phyloP scores from a whole-genome alignment of 2,888 invertebrate genomes.

The Atethmia centrago region DNA sequence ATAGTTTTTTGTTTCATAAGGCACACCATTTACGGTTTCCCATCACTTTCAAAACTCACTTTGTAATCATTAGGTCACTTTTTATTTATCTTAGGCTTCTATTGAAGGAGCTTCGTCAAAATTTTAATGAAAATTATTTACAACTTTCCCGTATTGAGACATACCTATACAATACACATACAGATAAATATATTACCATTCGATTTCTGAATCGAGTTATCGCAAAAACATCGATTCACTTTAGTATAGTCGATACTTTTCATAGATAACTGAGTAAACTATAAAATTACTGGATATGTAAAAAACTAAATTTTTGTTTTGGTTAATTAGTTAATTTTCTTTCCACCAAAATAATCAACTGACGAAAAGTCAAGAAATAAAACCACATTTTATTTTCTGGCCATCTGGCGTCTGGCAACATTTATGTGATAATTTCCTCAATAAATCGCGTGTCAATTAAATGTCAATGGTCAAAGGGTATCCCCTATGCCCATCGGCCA shows the following conservation, averaged over 20 bases:
- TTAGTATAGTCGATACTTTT: constrained; percentile 40
- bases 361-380: background rate
- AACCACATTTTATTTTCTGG: background rate
- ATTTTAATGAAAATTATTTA: constrained; percentile 87
- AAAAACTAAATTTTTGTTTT: background rate
- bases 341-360: background rate
- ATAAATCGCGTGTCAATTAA: no score
- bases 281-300: background rate
- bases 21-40: constrained; percentile 81
- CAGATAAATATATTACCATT: constrained; percentile 57
- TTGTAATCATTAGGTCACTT: constrained; percentile 79
- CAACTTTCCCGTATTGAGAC: constrained; percentile 87
- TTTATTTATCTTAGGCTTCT: constrained; percentile 75
- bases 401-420: no score
- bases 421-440: no score
- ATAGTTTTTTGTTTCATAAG: constrained; percentile 90
- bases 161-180: constrained; percentile 69
- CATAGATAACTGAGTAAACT: background rate
- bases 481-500: no score
- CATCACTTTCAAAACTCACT: constrained; percentile 83
- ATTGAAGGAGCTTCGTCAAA: constrained; percentile 73
- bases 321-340: background rate
- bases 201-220: constrained; percentile 44
- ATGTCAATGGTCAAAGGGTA: no score
- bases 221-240: constrained; percentile 7